Evolutionary conservation across 2,113 vertebrate genomes (phyloP).

Genomic region (Anarrhichthys ocellatus): DNA sequence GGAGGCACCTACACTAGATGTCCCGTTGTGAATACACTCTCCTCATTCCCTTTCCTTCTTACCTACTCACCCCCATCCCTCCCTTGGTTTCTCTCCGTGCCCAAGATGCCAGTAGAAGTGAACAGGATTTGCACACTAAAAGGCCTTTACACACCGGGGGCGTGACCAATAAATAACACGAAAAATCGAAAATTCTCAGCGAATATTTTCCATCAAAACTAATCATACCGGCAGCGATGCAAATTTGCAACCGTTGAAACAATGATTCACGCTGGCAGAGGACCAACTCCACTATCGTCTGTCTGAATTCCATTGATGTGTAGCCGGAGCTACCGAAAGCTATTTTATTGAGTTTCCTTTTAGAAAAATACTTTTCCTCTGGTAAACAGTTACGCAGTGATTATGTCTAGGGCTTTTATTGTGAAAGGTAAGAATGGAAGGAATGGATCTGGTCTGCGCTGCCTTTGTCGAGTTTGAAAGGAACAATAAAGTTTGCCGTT

Average conservation of each 20-base stretch:
- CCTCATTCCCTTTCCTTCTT: neutral
- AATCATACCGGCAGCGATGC: neutral
- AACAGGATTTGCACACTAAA: neutral
- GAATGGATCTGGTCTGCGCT: neutral
- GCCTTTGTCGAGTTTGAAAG: neutral
- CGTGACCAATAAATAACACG: neutral
- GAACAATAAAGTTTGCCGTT: too few relatives aligned
- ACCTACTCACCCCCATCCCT: neutral
- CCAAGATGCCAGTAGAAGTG: neutral
- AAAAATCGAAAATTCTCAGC: neutral
- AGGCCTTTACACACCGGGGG: neutral
- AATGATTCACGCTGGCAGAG: neutral
- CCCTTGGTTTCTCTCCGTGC: neutral
- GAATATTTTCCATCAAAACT: too few relatives aligned
- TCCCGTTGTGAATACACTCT: slow-evolving; percentile 33
- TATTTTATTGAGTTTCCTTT: neutral
- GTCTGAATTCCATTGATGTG: neutral
- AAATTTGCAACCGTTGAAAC: neutral
- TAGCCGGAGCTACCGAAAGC: neutral
- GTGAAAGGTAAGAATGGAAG: neutral
- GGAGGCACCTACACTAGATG: slow-evolving; percentile 34
- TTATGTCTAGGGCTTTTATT: too few relatives aligned
- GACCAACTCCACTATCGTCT: neutral
- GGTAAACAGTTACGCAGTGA: too few relatives aligned
- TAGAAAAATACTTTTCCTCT: too few relatives aligned